Conservation (phyloP, 2,888 invertebrate species). For the Tenthredo notha region DNA sequence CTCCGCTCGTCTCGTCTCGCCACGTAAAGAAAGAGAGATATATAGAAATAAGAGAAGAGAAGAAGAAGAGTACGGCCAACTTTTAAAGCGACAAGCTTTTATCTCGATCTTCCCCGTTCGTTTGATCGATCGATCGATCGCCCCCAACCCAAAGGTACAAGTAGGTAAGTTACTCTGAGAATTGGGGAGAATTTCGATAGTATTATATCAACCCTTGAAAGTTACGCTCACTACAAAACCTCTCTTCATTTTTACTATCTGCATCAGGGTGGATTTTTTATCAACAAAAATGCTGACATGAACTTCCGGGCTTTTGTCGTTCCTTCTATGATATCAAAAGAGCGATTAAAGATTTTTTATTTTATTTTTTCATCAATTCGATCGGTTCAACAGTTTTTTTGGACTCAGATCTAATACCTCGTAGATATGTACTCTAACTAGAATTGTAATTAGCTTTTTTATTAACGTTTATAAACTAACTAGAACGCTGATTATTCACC, state of each 20-base stretch:
- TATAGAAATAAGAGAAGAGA: slow-evolving; percentile 51
- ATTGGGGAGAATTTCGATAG: not conserved
- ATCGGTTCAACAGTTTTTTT: no score
- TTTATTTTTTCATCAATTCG: not conserved
- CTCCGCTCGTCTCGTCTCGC: slow-evolving; percentile 43
- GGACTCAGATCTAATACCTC: no score
- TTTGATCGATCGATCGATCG: slow-evolving; percentile 71
- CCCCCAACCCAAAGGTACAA: not conserved
- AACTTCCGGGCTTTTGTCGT: not conserved
- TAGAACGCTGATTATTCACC: not conserved
- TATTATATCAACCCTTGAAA: not conserved
- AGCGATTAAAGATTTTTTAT: not conserved
- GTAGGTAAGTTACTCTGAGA: not conserved
- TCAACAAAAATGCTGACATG: not conserved
- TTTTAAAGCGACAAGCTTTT: slow-evolving; percentile 61
- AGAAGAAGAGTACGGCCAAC: slow-evolving; percentile 53
- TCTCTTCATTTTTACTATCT: no score
- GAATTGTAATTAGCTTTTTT: no score
- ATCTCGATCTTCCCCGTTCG: slow-evolving; percentile 67
- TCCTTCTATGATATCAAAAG: not conserved
- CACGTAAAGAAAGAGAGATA: slow-evolving; percentile 43
- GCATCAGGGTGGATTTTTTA: not conserved
- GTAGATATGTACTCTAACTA: no score
- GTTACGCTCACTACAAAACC: not conserved
- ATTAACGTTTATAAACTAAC: no score